These are phyloP conservation scores for Tylochromis polylepis DNA, from an alignment of 2,113 vertebrate genomes.

Conservation along the genomic window DNA sequence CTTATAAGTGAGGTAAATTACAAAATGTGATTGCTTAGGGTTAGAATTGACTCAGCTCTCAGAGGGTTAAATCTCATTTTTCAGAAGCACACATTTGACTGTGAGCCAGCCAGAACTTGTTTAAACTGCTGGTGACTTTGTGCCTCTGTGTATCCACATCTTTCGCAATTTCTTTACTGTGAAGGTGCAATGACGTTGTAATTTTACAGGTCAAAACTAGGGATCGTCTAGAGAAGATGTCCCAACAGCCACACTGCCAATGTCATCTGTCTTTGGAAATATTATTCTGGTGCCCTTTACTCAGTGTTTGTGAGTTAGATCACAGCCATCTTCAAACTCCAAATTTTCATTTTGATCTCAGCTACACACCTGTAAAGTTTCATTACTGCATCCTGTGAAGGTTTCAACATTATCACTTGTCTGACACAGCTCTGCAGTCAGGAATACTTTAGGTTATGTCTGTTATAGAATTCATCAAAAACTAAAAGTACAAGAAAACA, in stretches of 20 bases:
- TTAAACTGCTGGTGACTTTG: background rate
- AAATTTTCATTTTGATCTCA: background rate
- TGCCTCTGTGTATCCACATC: background rate
- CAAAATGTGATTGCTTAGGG: background rate
- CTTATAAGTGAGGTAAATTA: background rate
- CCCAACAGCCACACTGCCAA: background rate
- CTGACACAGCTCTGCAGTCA: background rate
- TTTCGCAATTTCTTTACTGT: background rate
- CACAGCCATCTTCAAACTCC: background rate
- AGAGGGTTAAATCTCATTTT: background rate
- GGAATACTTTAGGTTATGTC: background rate
- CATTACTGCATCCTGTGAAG: background rate
- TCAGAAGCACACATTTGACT: background rate
- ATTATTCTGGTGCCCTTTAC: background rate
- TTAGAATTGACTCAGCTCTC: background rate
- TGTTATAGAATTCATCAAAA: background rate
- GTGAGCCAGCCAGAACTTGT: background rate
- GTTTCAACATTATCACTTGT: background rate
- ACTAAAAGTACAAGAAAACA: background rate
- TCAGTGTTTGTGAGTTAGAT: background rate
- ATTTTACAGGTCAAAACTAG: background rate
- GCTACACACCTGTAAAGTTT: background rate
- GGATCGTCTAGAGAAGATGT: background rate
- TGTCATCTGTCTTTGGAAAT: background rate
- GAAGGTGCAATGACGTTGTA: background rate